Evolutionary conservation across 2,113 vertebrate genomes (phyloP).

Genomic region (Ctenodactylus gundi): DNA sequence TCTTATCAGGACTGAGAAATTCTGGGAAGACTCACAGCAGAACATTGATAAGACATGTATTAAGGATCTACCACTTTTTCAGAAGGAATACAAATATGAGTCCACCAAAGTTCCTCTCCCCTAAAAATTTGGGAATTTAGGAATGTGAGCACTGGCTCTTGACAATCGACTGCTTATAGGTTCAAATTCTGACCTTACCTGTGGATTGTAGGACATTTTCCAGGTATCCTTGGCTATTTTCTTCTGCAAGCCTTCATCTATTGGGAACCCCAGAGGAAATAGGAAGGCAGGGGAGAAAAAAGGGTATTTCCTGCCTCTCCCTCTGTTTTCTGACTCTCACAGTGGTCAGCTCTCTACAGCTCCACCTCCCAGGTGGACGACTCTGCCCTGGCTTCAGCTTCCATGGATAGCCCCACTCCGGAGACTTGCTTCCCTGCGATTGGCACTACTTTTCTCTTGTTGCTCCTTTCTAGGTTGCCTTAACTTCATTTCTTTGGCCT

Average conservation of each 20-base stretch:
- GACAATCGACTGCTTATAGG: neutral
- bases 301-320: neutral
- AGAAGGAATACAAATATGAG: neutral
- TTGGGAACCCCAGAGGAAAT: neutral
- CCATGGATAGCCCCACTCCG: neutral
- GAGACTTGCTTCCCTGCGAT: too few species aligned
- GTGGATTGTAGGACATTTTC: neutral
- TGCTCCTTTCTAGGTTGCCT: neutral
- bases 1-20: neutral
- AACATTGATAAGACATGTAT: neutral
- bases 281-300: neutral
- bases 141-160: neutral
- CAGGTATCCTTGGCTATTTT: fast-evolving
- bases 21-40: neutral
- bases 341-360: fast-evolving
- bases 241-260: neutral
- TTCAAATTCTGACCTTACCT: neutral
- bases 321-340: too few species aligned
- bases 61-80: neutral
- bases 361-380: neutral
- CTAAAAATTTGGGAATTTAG: neutral
- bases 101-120: neutral
- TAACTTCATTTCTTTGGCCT: neutral
- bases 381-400: neutral
- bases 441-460: neutral